Evolutionary conservation across 2,113 vertebrate genomes (phyloP).

Genomic region (Etheostoma cragini): DNA sequence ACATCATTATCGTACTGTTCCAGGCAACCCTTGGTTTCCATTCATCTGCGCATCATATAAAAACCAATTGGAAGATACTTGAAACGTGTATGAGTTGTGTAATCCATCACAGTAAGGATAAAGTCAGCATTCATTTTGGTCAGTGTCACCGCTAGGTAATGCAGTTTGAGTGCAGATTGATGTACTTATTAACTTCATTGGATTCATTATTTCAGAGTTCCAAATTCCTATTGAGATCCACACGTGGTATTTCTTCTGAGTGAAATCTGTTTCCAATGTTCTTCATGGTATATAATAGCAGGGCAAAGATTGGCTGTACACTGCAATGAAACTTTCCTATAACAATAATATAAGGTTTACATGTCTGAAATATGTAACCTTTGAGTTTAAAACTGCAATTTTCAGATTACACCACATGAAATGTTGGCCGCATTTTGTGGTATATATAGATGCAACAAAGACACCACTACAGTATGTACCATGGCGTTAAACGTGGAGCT

Average conservation of each 20-base stretch:
- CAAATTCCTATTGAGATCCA: background rate
- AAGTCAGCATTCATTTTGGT: background rate
- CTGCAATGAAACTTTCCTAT: background rate
- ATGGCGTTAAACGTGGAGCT: background rate
- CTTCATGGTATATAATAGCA: background rate
- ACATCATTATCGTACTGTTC: background rate
- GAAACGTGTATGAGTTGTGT: background rate
- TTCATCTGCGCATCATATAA: background rate
- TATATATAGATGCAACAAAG: background rate
- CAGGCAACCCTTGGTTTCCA: background rate
- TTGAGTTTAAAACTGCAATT: background rate
- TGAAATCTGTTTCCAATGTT: background rate
- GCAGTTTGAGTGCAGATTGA: too few species aligned
- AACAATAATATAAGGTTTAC: too few species aligned
- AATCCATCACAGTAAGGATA: constrained; percentile 3
- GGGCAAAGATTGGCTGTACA: background rate
- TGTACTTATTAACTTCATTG: background rate
- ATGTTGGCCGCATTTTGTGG: background rate
- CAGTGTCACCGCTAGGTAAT: too few species aligned
- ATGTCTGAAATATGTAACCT: constrained; percentile 7
- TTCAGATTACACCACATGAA: constrained; percentile 5
- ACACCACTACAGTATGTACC: background rate
- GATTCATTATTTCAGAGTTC: background rate
- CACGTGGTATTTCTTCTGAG: background rate
- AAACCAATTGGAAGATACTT: background rate